A percentile compares a stretch with the other conserved stretches of the same genome.
phyloP scores from a whole-genome alignment of 1,140 invertebrate genomes.

The Drosophila albomicans region DNA sequence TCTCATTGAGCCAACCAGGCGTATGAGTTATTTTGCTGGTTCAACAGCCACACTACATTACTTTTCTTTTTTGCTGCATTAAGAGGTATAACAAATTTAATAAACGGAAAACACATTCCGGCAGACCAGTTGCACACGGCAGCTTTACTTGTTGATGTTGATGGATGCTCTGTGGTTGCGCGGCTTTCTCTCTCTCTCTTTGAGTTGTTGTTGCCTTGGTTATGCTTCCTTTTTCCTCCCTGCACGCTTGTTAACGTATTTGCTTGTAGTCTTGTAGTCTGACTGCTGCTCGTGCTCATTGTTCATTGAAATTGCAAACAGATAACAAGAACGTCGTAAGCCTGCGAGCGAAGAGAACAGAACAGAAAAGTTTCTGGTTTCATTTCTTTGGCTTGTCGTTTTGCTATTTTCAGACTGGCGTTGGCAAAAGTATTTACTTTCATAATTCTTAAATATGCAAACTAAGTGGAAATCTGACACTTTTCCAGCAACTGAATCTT shows the following conservation, averaged over 20 bases:
- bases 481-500: neutral
- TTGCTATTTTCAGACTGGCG: constrained; percentile 41
- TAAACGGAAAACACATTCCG: constrained; percentile 54
- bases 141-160: constrained; percentile 61
- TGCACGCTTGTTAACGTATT: constrained; percentile 13
- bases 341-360: constrained; percentile 4
- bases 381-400: constrained; percentile 24
- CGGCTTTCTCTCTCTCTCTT: too few relatives aligned
- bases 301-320: constrained; percentile 32
- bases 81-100: constrained; percentile 60
- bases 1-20: constrained; percentile 24
- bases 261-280: neutral
- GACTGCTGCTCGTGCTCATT: neutral
- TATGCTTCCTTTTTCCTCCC: neutral
- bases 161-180: constrained; percentile 61
- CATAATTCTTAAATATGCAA: constrained; percentile 6
- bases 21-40: constrained; percentile 54
- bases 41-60: neutral
- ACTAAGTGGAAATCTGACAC: constrained; percentile 11
- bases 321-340: constrained; percentile 42
- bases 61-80: constrained; percentile 41
- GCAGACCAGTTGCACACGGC: constrained; percentile 37
- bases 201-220: constrained; percentile 13
- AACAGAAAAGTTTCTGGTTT: constrained; percentile 14
- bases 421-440: constrained; percentile 4